Percentiles rank a stretch among this genome's conserved stretches.
These are phyloP conservation scores for Erpetoichthys calabaricus DNA, from an alignment of 2,797 vertebrate genomes.

Conservation along the genomic window DNA sequence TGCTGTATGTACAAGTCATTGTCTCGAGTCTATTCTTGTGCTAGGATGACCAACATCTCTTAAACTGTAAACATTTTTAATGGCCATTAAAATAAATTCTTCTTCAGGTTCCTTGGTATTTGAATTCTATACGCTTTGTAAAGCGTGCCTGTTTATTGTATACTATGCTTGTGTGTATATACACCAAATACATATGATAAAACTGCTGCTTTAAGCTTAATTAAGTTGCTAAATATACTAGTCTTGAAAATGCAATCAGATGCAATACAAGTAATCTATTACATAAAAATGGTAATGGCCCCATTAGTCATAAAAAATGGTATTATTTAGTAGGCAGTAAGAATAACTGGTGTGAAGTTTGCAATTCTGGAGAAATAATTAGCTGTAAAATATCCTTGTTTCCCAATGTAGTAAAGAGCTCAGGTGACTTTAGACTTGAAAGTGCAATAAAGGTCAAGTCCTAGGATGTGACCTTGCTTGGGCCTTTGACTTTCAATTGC, in stretches of 20 bases:
- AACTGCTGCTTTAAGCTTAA: background rate
- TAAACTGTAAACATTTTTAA: too few relatives aligned
- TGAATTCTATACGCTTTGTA: too few relatives aligned
- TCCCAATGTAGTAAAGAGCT: slow-evolving; percentile 13
- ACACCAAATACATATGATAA: too few relatives aligned
- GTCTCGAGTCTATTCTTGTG: too few relatives aligned
- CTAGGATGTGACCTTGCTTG: slow-evolving; percentile 26
- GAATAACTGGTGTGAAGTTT: slow-evolving; percentile 10
- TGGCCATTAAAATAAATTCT: too few relatives aligned
- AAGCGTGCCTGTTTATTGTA: too few relatives aligned
- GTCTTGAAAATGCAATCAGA: background rate
- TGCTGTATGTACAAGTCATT: too few relatives aligned
- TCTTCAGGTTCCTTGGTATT: too few relatives aligned
- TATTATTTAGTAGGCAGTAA: slow-evolving; percentile 12
- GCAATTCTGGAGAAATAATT: slow-evolving; percentile 22
- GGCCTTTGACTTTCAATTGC: slow-evolving; percentile 20
- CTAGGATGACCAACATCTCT: too few relatives aligned
- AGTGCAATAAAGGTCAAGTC: slow-evolving; percentile 22
- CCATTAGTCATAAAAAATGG: slow-evolving; percentile 5
- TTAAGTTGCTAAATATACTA: background rate
- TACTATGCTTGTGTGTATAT: too few relatives aligned
- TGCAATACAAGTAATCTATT: slow-evolving; percentile 19
- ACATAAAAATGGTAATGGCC: slow-evolving; percentile 24
- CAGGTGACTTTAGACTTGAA: slow-evolving; percentile 23
- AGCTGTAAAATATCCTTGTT: slow-evolving; percentile 23